Percentiles rank a stretch among this genome's conserved stretches.
Conservation (phyloP, 2,888 invertebrate genomes). For the Rotaria macrura region DNA sequence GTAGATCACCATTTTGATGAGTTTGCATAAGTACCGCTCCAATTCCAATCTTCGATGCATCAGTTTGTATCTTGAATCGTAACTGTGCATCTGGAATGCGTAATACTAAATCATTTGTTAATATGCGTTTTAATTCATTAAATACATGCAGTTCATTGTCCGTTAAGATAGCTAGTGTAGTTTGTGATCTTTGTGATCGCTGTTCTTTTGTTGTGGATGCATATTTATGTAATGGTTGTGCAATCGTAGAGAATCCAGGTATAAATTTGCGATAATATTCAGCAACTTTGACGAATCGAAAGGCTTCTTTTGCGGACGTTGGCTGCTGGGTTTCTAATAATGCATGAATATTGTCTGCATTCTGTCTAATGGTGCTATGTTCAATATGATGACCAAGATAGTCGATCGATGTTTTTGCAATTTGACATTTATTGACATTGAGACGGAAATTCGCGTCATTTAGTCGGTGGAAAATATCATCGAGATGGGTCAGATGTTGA, state of each 20-base stretch:
- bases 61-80: background rate
- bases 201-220: background rate
- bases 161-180: background rate
- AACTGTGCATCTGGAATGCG: background rate
- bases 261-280: background rate
- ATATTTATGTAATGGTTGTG: background rate
- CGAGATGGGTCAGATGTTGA: background rate
- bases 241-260: background rate
- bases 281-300: background rate
- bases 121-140: background rate
- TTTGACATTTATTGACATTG: background rate
- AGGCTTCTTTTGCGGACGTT: background rate
- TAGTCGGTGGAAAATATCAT: background rate
- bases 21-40: conserved; percentile 21
- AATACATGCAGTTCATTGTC: background rate
- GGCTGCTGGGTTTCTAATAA: background rate
- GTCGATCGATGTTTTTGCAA: background rate
- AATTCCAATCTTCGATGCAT: conserved; percentile 17
- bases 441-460: background rate
- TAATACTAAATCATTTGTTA: background rate
- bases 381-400: background rate
- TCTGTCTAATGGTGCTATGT: background rate
- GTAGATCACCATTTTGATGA: background rate
- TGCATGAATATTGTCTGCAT: background rate
- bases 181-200: background rate